Evolutionary conservation across 2,113 vertebrate genomes (phyloP), one percentile per base, ranked within the genome.

Genomic region (Brachyistius frenatus): DNA sequence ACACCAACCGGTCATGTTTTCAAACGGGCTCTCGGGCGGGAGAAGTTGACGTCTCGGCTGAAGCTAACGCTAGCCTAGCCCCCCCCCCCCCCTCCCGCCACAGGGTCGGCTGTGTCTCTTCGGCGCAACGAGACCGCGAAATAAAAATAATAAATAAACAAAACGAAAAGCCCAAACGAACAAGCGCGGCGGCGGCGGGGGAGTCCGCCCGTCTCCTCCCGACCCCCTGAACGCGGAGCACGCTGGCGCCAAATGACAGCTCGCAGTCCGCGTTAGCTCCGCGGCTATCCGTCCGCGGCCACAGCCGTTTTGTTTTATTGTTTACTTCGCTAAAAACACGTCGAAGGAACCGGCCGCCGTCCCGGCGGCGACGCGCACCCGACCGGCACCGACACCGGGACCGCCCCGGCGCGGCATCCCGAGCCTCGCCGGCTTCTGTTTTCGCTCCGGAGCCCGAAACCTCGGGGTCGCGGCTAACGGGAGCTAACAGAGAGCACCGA

Each of bases 1-100:
- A 32, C n/a, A 67, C 23, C 23, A 72, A 46, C 72, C 60, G 31
- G 66, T 41, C 81, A 54, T 80, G 80, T 81, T 91, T 89, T 89
- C 87, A 89, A 90, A 91, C 53, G 57, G 39, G 56, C 85, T 88
- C 90, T 88, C 90, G 86, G 78, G 90, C 91, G 91, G 91, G 89
- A 92, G 91, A 87, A 85, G 81, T 84, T 81, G 76, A 84, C 77
- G 85, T 83, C 77, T 77, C 53, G n/a, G 66, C 64, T 68, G 61
- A 7, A 13, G 89, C 89, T 92, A 92, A 54, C 78, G 14, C 80
- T 90, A 89, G 89, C 86, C 33, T 85, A 77, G 80, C 85, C 5
- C 7, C 69, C 66, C 7, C 7, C 44, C 44, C 2, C 44, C 1
- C 5, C 44, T n/a, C 7, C 5, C 11, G 1, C 44, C 13, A 7